Evolutionary conservation across 2,797 vertebrate species (phyloP), one percentile per base, ranked within the genome.

Genomic region (Ceyx erithaca): DNA sequence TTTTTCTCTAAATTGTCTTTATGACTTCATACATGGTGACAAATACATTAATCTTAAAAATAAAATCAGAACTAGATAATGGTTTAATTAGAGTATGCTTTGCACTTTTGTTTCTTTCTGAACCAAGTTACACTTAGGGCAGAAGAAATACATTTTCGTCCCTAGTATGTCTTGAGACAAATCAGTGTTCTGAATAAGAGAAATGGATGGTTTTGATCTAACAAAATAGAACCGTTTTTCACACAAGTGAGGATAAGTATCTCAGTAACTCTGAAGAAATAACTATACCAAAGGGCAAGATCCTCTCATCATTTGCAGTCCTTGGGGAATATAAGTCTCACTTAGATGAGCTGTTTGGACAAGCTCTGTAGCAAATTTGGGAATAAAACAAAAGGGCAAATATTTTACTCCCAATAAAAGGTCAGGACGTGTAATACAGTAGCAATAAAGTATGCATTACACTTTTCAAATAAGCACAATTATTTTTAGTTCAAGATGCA

Each of bases 271-370:
- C 31, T 75, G 86, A 93, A 92, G 75, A 67, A 91, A 87, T 80
- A 90, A 64, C 63, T 87, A 40, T 63, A 82, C 72, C 54, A 96
- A 93, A 95, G 90, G 94, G 63, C 70, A 92, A 93, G 80, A 89
- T 63, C 57, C 25, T 92, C 46, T 92, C 57, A 94, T 93, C 63
- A 82, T 93, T 94, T 78, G 15, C 64, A 84, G 48, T 77, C 68
- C 80, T 88, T 85, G 55, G 69, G 80, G 86, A 93, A 83, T 80
- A 94, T 86, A 28, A 84, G 61, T 95, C 82, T 94, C 78, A 87
- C 87, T 96, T 90, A 90, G 52, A 94, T 77, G 78, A 93, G 46
- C 18, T 92, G 40, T 92, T 91, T 87, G 76, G 81, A 89, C 87
- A 93, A 94, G 69, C 13, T 85, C 45, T 80, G 62, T 71, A 80